Base-by-base conservation (phyloP, 1,140 invertebrate genomes). In the Nephila pilipes region DNA sequence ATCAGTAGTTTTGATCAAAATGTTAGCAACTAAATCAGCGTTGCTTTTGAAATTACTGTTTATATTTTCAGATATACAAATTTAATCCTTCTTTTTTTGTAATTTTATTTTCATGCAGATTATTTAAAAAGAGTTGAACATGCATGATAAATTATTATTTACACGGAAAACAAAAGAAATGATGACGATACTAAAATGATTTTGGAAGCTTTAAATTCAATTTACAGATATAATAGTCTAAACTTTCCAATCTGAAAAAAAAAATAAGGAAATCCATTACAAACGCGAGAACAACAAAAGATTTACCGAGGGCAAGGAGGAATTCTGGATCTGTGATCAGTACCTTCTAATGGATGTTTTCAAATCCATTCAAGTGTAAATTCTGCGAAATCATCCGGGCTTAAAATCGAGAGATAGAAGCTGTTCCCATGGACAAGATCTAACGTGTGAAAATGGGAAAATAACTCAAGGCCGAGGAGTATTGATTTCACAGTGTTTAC, bases 401-500 rank as follows among this genome's bases (percentile, higher is more conserved):
- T 18, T 32, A 75, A 75, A 75, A 32, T 75, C 69, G 29, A 1
- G 32, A 4, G 32, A 75, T 75, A 75, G 36, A 75, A 75, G 29
- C 32, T 29, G 32, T 6, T 29, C 63, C 58, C 14, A 60, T n/a
- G 6, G 20, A 22, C 60, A 22, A 29, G 16, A 25, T 16, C 29
- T 32, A 8, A 18, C 18, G 65, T 29, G 2, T 8, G 69, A 6
- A 32, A 18, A 32, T 36, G 29, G 2, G 69, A 75, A 75, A 75
- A 36, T 29, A 75, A 32, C 29, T 18, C 69, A 75, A 75, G 69
- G 69, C 69, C 69, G 6, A 12, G 0, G 16, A 36, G 32, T 75
- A 75, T 75, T 75, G 69, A 75, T 75, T 75, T 75, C 65, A 29
- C 25, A 29, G 65, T 75, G 69, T 75, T 75, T 75, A 75, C 69